Evolutionary conservation across 2,797 vertebrate genomes (phyloP), one percentile per base, ranked within the genome.

Genomic region (Thaleichthys pacificus): DNA sequence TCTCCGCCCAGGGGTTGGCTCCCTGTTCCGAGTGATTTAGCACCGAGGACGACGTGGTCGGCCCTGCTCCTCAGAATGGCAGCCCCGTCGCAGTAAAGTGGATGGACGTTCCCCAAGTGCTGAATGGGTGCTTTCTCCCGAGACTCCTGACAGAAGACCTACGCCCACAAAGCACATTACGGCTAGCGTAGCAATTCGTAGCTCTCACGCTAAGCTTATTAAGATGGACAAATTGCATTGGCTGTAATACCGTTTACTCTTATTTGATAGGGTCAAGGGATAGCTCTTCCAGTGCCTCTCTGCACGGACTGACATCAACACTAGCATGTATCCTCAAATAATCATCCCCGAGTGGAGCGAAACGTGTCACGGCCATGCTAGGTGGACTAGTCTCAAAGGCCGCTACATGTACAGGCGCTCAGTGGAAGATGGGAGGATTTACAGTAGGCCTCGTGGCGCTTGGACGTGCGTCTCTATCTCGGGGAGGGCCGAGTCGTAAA

Each of bases 401-500:
- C 82, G 65, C 75, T 81, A 82, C 85, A 86, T 84, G 84, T 87
- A 82, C 28, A 4, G 81, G 80, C 85, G 83, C 83, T 80, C 86
- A 74, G 81, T 80, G 88, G 83, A 84, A 85, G 80, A 82, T 78
- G 73, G 80, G 7, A 89, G 89, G 89, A 91, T 92, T 90, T 90
- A 90, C 88, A 88, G 81, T 5, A 68, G 87, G 85, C 4, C 85
- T 86, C 78, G 71, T 88, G 86, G 86, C 87, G 84, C 85, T 89
- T 86, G 86, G 88, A 90, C 89, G 88, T 89, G 90, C 80, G 81
- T 89, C 85, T 85, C 86, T 78, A 80, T 89, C 85, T 85, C 85
- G 87, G 84, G 84, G 72, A 65, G 85, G 84, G 89, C 90, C 83
- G 76, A n/a, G 68, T 86, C 82, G 82, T 92, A 90, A 91, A 90